A percentile compares a stretch with the other conserved stretches of the same genome.
Evolutionary conservation across 2,113 vertebrate species (phyloP).

Genomic region (Ictalurus punctatus): DNA sequence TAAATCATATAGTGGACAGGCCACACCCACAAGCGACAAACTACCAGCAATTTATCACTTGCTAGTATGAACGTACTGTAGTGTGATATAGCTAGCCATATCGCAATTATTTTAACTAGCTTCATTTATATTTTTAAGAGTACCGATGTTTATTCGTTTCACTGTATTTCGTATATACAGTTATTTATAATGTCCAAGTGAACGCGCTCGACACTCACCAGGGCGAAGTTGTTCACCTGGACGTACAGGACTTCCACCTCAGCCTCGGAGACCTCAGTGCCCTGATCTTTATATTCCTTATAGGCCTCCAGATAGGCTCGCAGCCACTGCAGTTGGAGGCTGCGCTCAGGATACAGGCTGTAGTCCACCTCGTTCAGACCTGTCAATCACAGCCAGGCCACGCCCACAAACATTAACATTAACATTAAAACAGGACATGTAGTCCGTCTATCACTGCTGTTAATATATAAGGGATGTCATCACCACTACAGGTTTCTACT

Average conservation of each 20-base stretch:
- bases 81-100: neutral
- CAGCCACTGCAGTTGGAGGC: constrained; percentile 90
- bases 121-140: neutral
- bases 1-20: neutral
- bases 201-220: constrained; percentile 76
- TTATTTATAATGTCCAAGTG: neutral
- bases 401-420: neutral
- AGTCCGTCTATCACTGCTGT: neutral
- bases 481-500: neutral
- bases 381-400: constrained; percentile 58
- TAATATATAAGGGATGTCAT: neutral
- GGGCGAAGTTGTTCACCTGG: constrained; percentile 92
- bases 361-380: constrained; percentile 97
- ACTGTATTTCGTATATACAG: neutral
- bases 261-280: constrained; percentile 77
- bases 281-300: constrained; percentile 87
- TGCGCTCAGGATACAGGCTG: constrained; percentile 83
- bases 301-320: constrained; percentile 91
- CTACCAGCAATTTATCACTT: neutral
- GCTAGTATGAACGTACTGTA: neutral
- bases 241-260: constrained; percentile 93
- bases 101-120: no score
- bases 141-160: neutral
- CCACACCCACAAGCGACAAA: neutral
- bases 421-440: neutral